Evolutionary conservation across 2,888 invertebrate genomes (phyloP), one percentile per base, ranked within the genome.

Genomic region (Nomada hirtipes): DNA sequence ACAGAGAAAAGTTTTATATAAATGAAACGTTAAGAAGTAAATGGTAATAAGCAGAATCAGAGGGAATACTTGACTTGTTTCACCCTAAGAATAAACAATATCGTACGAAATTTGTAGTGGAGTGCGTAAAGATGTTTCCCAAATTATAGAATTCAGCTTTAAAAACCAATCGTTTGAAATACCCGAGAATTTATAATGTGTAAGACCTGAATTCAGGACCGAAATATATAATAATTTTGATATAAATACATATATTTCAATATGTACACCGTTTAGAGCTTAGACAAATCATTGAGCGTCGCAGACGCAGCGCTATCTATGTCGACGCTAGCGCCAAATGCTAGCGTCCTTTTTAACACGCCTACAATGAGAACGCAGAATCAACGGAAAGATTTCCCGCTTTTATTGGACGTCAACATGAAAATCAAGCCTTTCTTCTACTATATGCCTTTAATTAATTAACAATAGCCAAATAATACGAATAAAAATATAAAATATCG

Each of bases 371-470:
- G 29, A 83, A 59, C 29, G 69, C 75, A 47, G 72, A 81, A 76
- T 81, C 60, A 76, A 76, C 42, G 52, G 42, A 71, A 64, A 52
- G 50, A 50, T 79, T 85, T 85, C 79, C 78, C 79, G 85, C 82
- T 85, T 74, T 85, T 84, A 77, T 73, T 69, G 52, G 15, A 11
- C 9, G 44, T 59, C 59, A 53, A 20, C 50, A 29, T 44, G 36
- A 47, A 63, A 68, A 63, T 70, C 15, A 1, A 60, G 10, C 55
- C 23, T 2, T 11, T 26, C 47, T 67, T 61, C 2, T 23, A 9
- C 20, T 47, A 13, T 26, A 44, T 47, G 7, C 11, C 65, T 26
- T 63, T 9, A 47, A 77, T 61, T 47, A 42, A 50, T 13, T 26
- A n/a, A 18, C 9, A 2, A 29, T 20, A 20, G 47, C 15, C 2